A percentile compares a stretch with the other conserved stretches of the same genome.
phyloP scores from a whole-genome alignment of 2,888 invertebrate species.

The Conistra vaccinii region DNA sequence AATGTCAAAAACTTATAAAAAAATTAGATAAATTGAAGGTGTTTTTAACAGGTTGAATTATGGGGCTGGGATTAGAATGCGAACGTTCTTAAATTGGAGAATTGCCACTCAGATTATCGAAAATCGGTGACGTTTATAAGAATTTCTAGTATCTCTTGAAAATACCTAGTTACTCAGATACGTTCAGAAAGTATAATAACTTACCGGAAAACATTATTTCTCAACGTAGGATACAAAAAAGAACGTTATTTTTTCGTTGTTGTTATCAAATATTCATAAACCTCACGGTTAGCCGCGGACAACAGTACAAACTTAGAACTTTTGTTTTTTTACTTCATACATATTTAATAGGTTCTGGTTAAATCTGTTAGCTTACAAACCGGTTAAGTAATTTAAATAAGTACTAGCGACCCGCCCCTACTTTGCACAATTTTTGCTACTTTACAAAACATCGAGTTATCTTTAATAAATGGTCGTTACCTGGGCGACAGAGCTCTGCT shows the following conservation, averaged over 20 bases:
- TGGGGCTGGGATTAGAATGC: too few relatives aligned
- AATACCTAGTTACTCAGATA: background rate
- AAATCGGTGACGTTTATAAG: background rate
- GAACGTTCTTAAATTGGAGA: too few relatives aligned
- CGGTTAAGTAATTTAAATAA: background rate
- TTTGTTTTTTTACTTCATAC: conserved; percentile 12
- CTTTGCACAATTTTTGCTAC: background rate
- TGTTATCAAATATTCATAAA: conserved; percentile 35
- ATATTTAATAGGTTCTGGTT: conserved; percentile 8
- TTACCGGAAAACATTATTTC: conserved; percentile 1
- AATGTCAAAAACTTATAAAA: too few relatives aligned
- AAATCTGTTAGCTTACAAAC: conserved; percentile 11
- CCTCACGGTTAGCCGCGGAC: background rate
- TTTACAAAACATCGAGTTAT: background rate
- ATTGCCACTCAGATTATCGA: background rate
- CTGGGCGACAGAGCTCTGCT: too few relatives aligned
- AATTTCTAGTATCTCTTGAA: background rate
- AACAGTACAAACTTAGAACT: background rate
- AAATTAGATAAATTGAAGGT: too few relatives aligned
- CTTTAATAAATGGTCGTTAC: too few relatives aligned
- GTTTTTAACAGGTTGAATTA: too few relatives aligned
- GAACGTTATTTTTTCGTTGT: conserved; percentile 12
- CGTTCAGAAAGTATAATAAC: background rate
- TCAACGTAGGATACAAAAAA: conserved; percentile 4
- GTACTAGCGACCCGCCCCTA: background rate